Evolutionary conservation across 2,797 vertebrate genomes (phyloP).

Genomic region (Sciurus carolinensis): DNA sequence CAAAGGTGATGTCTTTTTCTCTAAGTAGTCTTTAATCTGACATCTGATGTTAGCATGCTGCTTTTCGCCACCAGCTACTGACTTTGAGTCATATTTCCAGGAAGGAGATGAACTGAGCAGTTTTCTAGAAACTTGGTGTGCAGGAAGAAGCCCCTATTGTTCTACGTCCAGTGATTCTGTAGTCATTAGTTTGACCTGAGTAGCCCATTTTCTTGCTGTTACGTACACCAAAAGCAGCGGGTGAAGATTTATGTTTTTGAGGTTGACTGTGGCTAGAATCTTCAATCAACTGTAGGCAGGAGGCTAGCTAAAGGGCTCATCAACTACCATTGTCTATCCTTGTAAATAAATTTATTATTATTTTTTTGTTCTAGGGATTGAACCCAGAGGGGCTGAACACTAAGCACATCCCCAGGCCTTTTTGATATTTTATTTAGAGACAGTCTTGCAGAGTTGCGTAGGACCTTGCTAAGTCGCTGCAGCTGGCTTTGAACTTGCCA

Average conservation of each 20-base stretch:
- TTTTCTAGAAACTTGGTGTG: neutral
- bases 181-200: neutral
- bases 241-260: neutral
- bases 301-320: neutral
- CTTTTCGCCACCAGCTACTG: neutral
- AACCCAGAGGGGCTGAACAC: too few relatives aligned
- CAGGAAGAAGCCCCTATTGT: neutral
- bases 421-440: too few relatives aligned
- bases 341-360: constrained; percentile 1
- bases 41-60: neutral
- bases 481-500: too few relatives aligned
- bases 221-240: neutral
- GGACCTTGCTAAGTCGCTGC: too few relatives aligned
- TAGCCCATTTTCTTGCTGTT: neutral
- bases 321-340: neutral
- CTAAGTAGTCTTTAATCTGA: neutral
- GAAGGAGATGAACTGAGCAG: neutral
- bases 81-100: neutral
- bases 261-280: neutral
- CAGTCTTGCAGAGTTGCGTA: too few relatives aligned
- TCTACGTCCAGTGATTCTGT: neutral
- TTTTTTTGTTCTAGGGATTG: too few relatives aligned
- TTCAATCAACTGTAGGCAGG: neutral
- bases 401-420: too few relatives aligned
- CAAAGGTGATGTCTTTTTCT: neutral